Base-by-base conservation (phyloP, 2,797 vertebrate genomes). In the Arnoldichthys spilopterus region DNA sequence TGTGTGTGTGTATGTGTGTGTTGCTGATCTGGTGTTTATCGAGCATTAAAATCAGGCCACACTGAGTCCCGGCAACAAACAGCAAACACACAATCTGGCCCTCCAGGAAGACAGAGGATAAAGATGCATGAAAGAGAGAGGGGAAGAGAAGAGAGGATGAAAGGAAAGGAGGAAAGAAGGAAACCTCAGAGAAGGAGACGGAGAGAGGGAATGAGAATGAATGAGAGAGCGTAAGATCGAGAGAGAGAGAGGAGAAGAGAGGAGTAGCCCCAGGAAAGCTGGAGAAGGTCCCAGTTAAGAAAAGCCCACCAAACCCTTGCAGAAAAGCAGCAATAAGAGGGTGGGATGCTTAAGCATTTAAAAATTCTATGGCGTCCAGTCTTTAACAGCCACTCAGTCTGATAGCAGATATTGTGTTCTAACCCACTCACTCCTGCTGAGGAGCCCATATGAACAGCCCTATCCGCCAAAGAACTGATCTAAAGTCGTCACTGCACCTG, bases 31-130 rank as follows among this genome's bases (percentile, higher is more conserved):
- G 34, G 37, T 82, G 68, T 78, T 81, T 81, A 81, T 81, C 66
- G 4, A 40, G 67, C 67, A 54, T 26, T 80, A 81, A 87, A 90
- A 78, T 75, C 81, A 85, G 77, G 86, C 74, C 80, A 83, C 67
- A 70, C 62, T 49, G 75, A 82, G 43, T 81, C 70, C 34, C 66
- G 30, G 72, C 71, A 77, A 76, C 63, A 80, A 82, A 78, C 80
- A 76, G 43, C 61, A 76, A 68, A 80, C 58, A 47, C 40, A 81
- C 68, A 78, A 77, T 68, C 78, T 71, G 49, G 49, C 74, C 82
- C 82, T 77, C 30, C 76, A 83, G 84, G 54, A 85, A 53, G 37
- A 70, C 26, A 74, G 34, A 58, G 51, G 40, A 61, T 59, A 47
- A 30, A 74, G 53, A 68, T 30, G 28, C 22, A 49, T 43, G n/a